A percentile compares a stretch with the other conserved stretches of the same genome.
Evolutionary conservation across 1,140 invertebrate species (phyloP).

Genomic region (Hyposmocoma kahamanoa): DNA sequence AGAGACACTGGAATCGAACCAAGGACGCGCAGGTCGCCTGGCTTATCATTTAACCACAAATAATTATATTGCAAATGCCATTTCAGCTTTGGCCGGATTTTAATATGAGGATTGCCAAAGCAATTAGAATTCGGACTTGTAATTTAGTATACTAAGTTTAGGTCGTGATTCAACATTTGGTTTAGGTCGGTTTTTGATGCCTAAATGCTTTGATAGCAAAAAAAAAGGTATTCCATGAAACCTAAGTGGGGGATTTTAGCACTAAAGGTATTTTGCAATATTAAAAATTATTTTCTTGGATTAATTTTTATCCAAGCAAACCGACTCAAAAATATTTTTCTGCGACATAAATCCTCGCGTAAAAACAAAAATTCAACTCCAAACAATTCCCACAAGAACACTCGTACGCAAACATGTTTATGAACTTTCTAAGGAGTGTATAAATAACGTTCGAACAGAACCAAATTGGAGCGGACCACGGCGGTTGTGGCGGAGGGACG

Average conservation of each 20-base stretch:
- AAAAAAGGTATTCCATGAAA: too few species aligned
- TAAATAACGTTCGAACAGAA: constrained; percentile 63
- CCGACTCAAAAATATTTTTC: constrained; percentile 6
- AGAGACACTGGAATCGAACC: constrained; percentile 66
- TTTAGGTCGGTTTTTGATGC: too few species aligned
- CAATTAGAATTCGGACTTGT: constrained; percentile 37
- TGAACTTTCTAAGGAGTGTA: constrained; percentile 63
- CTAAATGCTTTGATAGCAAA: too few species aligned
- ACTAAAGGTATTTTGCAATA: too few species aligned
- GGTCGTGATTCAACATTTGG: too few species aligned
- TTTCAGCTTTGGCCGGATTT: constrained; percentile 53
- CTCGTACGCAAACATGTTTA: constrained; percentile 47
- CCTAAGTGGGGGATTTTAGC: too few species aligned
- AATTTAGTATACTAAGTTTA: constrained; percentile 40
- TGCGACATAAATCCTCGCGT: constrained; percentile 15
- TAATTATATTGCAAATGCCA: constrained; percentile 63
- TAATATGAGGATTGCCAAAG: constrained; percentile 44
- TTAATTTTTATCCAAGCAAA: too few species aligned
- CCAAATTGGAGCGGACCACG: constrained; percentile 46
- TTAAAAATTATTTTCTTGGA: too few species aligned
- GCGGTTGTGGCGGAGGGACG: constrained; percentile 14
- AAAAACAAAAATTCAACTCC: constrained; percentile 45
- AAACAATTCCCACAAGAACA: constrained; percentile 57
- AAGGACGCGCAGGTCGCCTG: constrained; percentile 60
- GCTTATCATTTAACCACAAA: constrained; percentile 67